Conservation (phyloP, 1,140 invertebrate species). For the Trichonephila clavata region DNA sequence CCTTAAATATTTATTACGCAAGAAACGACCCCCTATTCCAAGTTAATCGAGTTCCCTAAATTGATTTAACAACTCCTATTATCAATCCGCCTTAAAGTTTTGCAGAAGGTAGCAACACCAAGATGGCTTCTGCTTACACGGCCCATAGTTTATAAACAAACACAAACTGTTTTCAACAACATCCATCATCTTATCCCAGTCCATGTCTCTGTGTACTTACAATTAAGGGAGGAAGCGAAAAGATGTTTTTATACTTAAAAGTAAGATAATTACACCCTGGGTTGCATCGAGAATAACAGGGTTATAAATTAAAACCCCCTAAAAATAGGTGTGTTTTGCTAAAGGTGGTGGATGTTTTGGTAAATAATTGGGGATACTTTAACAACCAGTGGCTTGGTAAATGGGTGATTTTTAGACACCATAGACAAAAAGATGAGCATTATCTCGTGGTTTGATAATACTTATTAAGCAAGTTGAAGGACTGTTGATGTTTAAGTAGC, state of each 20-base stretch:
- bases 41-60: background rate
- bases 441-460: slow-evolving; percentile 54
- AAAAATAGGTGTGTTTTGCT: slow-evolving; percentile 63
- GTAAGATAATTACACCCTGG: slow-evolving; percentile 48
- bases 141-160: background rate
- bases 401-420: slow-evolving; percentile 45
- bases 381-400: background rate
- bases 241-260: slow-evolving; percentile 68
- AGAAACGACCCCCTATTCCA: background rate
- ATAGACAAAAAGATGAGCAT: background rate
- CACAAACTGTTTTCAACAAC: slow-evolving; percentile 30
- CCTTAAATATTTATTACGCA: background rate
- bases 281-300: slow-evolving; percentile 51
- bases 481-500: background rate
- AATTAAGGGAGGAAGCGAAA: slow-evolving; percentile 29
- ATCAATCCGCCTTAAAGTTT: background rate
- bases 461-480: background rate
- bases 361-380: slow-evolving; percentile 56
- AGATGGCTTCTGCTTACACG: background rate
- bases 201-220: background rate
- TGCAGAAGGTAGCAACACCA: background rate
- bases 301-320: slow-evolving; percentile 74
- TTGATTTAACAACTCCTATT: slow-evolving; percentile 27
- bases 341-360: slow-evolving; percentile 45
- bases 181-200: slow-evolving; percentile 26